Base-by-base conservation (phyloP, 30 jellyfish, hydroid and myxozoan species). In the Sanderia malayensis region DNA sequence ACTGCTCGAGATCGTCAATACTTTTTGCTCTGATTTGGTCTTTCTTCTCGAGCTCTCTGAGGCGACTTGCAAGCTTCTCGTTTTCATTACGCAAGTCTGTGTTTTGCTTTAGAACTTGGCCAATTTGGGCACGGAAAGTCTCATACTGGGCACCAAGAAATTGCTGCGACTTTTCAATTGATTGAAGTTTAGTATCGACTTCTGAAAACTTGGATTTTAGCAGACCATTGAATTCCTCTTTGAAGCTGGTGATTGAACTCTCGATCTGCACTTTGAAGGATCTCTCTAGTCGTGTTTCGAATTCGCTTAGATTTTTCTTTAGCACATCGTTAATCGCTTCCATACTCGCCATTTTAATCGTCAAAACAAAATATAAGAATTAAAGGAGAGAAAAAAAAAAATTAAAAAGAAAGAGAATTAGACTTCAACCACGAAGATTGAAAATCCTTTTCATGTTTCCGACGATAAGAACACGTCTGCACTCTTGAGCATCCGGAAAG, bases 381-480 rank as follows among this genome's bases (percentile, higher is more conserved):
- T n/a, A n/a, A 37, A 37, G 6, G 13, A 37, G 13, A 37, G 13
- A 4, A 37, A 37, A 37, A 13, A 37, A 4, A 13, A 37, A 37
- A 37, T 13, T 4, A 4, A 37, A 37, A 37, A 37, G 13, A 37
- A 37, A 13, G 52, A 37, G 6, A 37, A 13, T 37, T 4, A 37
- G 13, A 37, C 6, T 13, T 37, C 13, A 37, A 37, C 10, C 52
- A 37, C 52, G 52, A 37, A 37, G 13, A 13, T 13, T 37, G 13
- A 37, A 37, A 4, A 37, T 37, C 52, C 6, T 13, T 37, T 37
- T 37, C 52, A 37, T 37, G 52, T 37, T 37, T 55, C 58, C 55
- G 84, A 72, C 84, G 72, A 31, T 49, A 52, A 72, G 55, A 37
- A 13, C 52, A 28, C 74, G 83, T 1, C 73, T 71, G 22, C 26